phyloP scores from a whole-genome alignment of 2,888 invertebrate genomes.

The Acanthoscelides obtectus region DNA sequence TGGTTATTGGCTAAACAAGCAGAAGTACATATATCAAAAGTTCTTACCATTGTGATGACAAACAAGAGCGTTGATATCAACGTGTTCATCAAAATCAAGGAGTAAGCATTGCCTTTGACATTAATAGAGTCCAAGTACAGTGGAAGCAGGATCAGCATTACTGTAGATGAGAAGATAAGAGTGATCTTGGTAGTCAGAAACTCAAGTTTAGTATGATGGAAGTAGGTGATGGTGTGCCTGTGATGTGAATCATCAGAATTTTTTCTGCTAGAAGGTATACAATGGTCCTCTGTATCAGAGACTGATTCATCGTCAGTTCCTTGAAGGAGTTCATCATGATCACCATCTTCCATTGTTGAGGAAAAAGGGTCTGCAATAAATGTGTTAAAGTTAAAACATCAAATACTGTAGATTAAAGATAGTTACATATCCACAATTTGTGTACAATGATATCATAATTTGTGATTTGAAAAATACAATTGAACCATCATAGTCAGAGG shows the following conservation, averaged over 20 bases:
- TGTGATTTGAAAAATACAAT: no score
- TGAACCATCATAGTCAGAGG: no score
- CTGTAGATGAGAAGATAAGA: conserved; percentile 49
- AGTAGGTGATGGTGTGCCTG: conserved; percentile 30
- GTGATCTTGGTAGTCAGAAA: conserved; percentile 48
- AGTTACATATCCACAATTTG: no score
- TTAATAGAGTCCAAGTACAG: conserved; percentile 48
- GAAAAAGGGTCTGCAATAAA: conserved; percentile 1
- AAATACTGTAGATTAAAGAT: no score
- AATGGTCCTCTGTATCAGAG: conserved; percentile 41
- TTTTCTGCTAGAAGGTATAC: conserved; percentile 36
- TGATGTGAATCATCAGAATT: conserved; percentile 23
- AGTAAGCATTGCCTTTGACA: conserved; percentile 39
- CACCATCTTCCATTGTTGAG: conserved; percentile 32
- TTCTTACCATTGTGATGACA: conserved; percentile 29
- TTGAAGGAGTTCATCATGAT: conserved; percentile 42
- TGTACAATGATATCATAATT: no score
- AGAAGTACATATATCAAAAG: no score
- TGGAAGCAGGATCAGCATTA: conserved; percentile 51
- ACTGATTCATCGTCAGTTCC: conserved; percentile 43
- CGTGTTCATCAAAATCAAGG: conserved; percentile 37
- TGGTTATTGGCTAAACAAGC: no score
- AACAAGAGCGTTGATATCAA: conserved; percentile 34
- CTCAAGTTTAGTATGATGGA: conserved; percentile 43
- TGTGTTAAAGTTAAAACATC: neutral